Conservation (phyloP, 1,140 invertebrate species). For the Drosophila subobscura region DNA sequence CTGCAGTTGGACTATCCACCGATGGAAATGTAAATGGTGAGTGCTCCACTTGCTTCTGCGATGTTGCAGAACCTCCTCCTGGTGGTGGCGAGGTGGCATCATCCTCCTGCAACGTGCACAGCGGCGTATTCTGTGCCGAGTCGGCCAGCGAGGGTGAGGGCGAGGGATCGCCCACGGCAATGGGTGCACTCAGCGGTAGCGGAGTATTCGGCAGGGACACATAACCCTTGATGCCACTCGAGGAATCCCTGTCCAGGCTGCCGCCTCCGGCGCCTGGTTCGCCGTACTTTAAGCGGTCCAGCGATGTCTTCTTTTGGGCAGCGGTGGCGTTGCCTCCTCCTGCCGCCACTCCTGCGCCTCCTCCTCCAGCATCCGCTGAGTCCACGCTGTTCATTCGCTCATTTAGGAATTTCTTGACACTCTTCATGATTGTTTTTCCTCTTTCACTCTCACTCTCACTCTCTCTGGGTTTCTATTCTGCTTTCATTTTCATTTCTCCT, state of each 20-base stretch:
- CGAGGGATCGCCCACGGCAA: slow-evolving; percentile 70
- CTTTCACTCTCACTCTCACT: slow-evolving; percentile 3
- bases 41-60: slow-evolving; percentile 30
- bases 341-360: neutral
- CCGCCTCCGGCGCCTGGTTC: slow-evolving; percentile 2
- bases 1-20: slow-evolving; percentile 17
- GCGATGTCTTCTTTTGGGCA: slow-evolving; percentile 45
- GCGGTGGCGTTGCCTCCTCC: neutral
- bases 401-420: slow-evolving; percentile 80
- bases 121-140: slow-evolving; percentile 69
- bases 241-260: slow-evolving; percentile 16
- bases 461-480: slow-evolving; percentile 6
- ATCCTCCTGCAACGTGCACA: slow-evolving; percentile 70
- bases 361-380: slow-evolving; percentile 42
- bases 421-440: slow-evolving; percentile 63
- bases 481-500: slow-evolving; percentile 39
- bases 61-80: slow-evolving; percentile 22
- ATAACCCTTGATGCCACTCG: slow-evolving; percentile 15
- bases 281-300: slow-evolving; percentile 58
- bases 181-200: slow-evolving; percentile 59
- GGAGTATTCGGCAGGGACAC: slow-evolving; percentile 65
- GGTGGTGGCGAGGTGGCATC: slow-evolving; percentile 62
- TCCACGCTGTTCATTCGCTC: slow-evolving; percentile 81
- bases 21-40: slow-evolving; percentile 75
- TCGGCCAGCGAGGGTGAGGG: slow-evolving; percentile 71